Conservation (phyloP, 23 tunicate species). For the Trididemnum nubilum region DNA sequence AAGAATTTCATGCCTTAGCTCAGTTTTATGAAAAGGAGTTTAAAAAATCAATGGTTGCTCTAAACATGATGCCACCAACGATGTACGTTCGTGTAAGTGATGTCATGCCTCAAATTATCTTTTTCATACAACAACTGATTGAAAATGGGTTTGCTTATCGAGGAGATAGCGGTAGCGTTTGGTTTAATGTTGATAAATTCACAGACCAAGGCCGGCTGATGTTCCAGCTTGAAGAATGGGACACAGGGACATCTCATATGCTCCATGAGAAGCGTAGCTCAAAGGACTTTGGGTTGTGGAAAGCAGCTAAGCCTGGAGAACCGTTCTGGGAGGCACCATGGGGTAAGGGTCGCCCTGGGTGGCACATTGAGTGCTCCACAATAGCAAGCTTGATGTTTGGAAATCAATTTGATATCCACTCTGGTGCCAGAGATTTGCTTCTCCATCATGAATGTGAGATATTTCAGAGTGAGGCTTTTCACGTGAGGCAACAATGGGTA, state of each 20-base stretch:
- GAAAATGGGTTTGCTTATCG: constrained; percentile 64
- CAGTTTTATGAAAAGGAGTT: constrained; percentile 61
- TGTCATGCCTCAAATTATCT: constrained; percentile 66
- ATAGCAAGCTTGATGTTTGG: constrained; percentile 67
- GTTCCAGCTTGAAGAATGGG: constrained; percentile 32
- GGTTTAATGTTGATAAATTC: constrained; percentile 60
- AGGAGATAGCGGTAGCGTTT: constrained; percentile 52
- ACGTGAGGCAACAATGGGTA: constrained; percentile 73
- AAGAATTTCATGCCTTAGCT: constrained; percentile 61
- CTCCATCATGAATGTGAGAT: constrained; percentile 93
- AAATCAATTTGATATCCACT: constrained; percentile 67
- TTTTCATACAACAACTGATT: constrained; percentile 50
- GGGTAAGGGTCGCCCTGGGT: constrained; percentile 96
- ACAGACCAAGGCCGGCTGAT: constrained; percentile 31
- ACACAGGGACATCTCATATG: not conserved
- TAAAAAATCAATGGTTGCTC: constrained; percentile 41
- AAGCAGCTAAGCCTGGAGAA: constrained; percentile 81
- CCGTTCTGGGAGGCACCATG: constrained; percentile 98
- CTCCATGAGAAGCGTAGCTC: constrained; percentile 23
- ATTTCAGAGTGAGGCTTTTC: constrained; percentile 76
- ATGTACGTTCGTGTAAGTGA: constrained; percentile 73
- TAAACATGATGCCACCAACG: constrained; percentile 75
- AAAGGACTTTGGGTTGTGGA: constrained; percentile 84
- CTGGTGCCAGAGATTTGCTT: constrained; percentile 72
- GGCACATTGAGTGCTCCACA: constrained; percentile 94